Conservation (phyloP, 2,113 vertebrate genomes). For the Oncorhynchus masou region DNA sequence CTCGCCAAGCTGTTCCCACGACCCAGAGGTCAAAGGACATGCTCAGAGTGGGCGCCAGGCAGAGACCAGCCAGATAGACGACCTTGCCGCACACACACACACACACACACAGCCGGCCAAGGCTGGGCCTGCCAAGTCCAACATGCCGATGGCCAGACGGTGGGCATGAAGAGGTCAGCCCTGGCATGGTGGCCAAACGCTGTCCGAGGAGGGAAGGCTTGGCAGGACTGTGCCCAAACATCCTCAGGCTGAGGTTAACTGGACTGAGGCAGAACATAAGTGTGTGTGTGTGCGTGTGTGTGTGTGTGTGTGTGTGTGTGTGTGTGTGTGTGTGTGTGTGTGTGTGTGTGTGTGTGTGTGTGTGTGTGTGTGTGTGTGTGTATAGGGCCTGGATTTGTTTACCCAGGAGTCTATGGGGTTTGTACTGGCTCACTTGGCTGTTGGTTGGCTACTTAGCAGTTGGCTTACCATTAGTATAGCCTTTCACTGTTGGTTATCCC, state of each 20-base stretch:
- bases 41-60: conserved; percentile 34
- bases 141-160: conserved; percentile 63
- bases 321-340: not conserved
- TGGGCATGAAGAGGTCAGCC: conserved; percentile 42
- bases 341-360: not conserved
- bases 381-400: conserved; percentile 9
- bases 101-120: conserved; percentile 4
- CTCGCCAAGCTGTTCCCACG: conserved; percentile 40
- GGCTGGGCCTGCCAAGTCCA: conserved; percentile 53
- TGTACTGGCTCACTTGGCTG: not conserved
- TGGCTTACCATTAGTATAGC: not conserved
- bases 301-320: not conserved
- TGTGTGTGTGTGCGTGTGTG: not conserved
- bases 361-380: not conserved
- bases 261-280: conserved; percentile 22
- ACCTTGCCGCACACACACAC: not conserved
- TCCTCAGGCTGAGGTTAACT: conserved; percentile 45
- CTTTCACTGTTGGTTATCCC: not conserved
- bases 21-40: conserved; percentile 58
- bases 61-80: not conserved
- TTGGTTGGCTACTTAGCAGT: not conserved
- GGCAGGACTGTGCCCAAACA: conserved; percentile 57
- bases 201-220: conserved; percentile 60
- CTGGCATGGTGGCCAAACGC: conserved; percentile 29
- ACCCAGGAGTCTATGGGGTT: not conserved